Base-by-base conservation (phyloP, 1,140 invertebrate species). In the Lethocerus indicus region DNA sequence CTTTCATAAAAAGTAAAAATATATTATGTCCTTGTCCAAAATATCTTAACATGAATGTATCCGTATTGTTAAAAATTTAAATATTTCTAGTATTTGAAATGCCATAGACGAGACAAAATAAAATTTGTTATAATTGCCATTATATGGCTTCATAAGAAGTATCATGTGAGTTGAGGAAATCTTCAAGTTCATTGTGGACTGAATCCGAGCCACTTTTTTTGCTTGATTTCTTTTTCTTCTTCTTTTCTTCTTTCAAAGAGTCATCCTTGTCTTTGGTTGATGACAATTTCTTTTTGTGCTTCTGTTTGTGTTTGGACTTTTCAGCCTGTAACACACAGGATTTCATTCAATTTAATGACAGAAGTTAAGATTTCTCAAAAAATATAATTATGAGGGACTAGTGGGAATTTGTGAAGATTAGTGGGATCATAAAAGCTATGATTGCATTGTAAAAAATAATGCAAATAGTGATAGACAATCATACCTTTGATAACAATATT, bases 131-230 rank as follows among this genome's bases (percentile, higher is more conserved):
- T 32, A 9, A 32, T 32, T 9, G 9, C 7, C 7, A n/a, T 49
- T 51, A 57, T 14, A 57, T 41, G n/a, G 49, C 53, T 50, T 57
- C 55, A 35, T 57, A 57, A 14, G 52, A 49, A 48, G 27, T 27
- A 43, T 57, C 50, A 39, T 52, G 36, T 12, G 55, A 52, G 21
- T 51, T 50, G 4, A 54, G 41, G 35, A 54, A 54, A 13, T 51
- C 43, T 51, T 54, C 53, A 12, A 56, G 35, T 40, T 50, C 48
- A 32, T 54, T 45, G 9, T 36, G 44, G 25, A n/a, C n/a, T n/a
- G n/a, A n/a, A n/a, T 52, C 55, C 18, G 44, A 47, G 23, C 20
- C 14, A 27, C 28, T 25, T 25, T 52, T 47, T n/a, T 29, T 36
- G 5, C n/a, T n/a, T 35, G 52, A 51, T 45, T 54, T 57, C 48